phyloP scores from a whole-genome alignment of 2,797 vertebrate genomes.

The Propithecus deckenii region DNA sequence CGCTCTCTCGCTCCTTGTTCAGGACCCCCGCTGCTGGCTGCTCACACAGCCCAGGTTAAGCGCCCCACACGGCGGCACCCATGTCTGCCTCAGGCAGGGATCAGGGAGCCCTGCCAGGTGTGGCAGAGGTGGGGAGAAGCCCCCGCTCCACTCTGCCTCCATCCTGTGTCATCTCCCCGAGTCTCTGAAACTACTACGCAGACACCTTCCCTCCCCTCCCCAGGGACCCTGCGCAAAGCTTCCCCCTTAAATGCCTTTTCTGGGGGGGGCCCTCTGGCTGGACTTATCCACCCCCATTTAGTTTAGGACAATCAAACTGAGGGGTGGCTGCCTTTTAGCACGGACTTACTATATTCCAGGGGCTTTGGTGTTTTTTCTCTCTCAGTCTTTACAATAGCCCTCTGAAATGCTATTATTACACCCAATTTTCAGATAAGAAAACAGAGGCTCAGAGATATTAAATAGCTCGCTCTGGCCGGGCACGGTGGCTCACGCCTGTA shows the following conservation, averaged over 20 bases:
- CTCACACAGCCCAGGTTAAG: too few relatives aligned
- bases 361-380: rapidly evolving
- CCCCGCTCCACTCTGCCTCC: neutral
- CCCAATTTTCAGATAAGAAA: neutral
- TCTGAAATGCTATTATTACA: too few relatives aligned
- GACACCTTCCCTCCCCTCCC: too few relatives aligned
- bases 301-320: neutral
- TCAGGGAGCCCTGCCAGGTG: neutral
- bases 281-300: too few relatives aligned
- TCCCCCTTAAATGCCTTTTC: neutral
- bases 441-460: neutral
- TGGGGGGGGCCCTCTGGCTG: neutral
- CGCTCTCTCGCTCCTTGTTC: too few relatives aligned
- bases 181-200: neutral
- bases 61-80: rapidly evolving
- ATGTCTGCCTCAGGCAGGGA: rapidly evolving
- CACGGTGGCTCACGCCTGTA: too few relatives aligned
- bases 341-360: neutral
- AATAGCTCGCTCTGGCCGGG: neutral
- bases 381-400: neutral
- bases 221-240: too few relatives aligned
- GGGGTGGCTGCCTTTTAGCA: neutral
- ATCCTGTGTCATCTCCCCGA: neutral
- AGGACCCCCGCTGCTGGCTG: neutral
- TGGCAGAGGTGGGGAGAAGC: neutral